phyloP scores from a whole-genome alignment of 2,888 invertebrate genomes.

The Azorinus chamasolen region DNA sequence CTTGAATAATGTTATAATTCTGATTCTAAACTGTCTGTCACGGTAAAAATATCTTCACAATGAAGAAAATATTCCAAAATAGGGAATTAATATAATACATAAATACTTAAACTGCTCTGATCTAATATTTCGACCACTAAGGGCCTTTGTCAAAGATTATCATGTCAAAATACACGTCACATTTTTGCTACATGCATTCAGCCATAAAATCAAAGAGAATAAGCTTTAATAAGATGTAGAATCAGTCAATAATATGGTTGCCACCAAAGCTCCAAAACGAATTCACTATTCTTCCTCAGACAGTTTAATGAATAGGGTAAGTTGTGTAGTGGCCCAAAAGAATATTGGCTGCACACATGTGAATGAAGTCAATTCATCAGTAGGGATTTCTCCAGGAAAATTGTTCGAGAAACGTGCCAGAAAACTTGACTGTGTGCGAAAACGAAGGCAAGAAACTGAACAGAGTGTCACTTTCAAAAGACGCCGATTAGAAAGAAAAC shows the following conservation, averaged over 20 bases:
- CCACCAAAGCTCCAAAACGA: constrained; percentile 27
- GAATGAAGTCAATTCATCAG: constrained; percentile 1
- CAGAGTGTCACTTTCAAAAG: no score
- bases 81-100: no score
- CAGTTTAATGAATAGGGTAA: constrained; percentile 9
- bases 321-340: constrained; percentile 31
- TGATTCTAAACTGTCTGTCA: no score
- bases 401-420: not conserved
- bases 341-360: constrained; percentile 14
- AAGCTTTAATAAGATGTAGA: constrained; percentile 24
- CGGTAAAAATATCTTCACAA: no score
- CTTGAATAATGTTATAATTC: no score
- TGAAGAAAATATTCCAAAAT: no score
- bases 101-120: no score
- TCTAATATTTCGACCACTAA: no score
- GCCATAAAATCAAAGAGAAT: no score
- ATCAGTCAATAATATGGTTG: constrained; percentile 32
- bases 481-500: not conserved
- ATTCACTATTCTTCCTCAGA: constrained; percentile 12
- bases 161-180: constrained; percentile 18
- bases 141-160: constrained; percentile 22
- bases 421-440: constrained; percentile 8
- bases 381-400: constrained; percentile 23
- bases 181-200: no score
- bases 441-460: not conserved